phyloP scores from a whole-genome alignment of 2,113 vertebrate genomes.

The Pseudolaguvia tuberculata region DNA sequence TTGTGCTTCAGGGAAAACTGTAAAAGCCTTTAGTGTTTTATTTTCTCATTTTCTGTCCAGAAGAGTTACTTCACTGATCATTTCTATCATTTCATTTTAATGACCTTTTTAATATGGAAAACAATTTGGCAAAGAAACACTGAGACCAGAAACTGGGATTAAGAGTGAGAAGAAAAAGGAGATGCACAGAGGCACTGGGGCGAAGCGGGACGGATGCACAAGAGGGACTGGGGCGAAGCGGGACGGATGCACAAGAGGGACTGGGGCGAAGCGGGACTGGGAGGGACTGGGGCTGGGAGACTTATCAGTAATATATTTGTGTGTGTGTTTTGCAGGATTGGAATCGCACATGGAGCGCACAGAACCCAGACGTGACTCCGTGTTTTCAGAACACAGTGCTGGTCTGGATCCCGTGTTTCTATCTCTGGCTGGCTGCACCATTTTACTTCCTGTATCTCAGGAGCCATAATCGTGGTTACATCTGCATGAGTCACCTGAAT shows the following conservation, averaged over 20 bases:
- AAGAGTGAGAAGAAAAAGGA: background rate
- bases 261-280: background rate
- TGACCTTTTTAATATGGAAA: background rate
- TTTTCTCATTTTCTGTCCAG: background rate
- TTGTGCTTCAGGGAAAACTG: too few relatives aligned
- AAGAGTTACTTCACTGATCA: background rate
- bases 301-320: background rate
- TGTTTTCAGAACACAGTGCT: slow-evolving; percentile 93
- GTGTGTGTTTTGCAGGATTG: slow-evolving; percentile 70
- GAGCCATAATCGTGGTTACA: slow-evolving; percentile 79
- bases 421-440: slow-evolving; percentile 84
- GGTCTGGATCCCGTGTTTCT: slow-evolving; percentile 84
- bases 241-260: too few relatives aligned
- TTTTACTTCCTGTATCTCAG: slow-evolving; percentile 80
- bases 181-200: too few relatives aligned
- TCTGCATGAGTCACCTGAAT: slow-evolving; percentile 88
- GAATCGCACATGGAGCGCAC: slow-evolving; percentile 83
- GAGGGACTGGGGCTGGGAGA: too few relatives aligned
- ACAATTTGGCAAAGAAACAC: background rate
- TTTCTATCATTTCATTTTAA: background rate
- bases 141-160: background rate
- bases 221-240: too few relatives aligned
- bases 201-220: too few relatives aligned
- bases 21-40: too few relatives aligned
- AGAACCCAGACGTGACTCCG: slow-evolving; percentile 80